Percentiles rank a stretch among this genome's conserved stretches.
Evolutionary conservation across 1,140 invertebrate genomes (phyloP).

Genomic region (Meloidogyne floridensis): DNA sequence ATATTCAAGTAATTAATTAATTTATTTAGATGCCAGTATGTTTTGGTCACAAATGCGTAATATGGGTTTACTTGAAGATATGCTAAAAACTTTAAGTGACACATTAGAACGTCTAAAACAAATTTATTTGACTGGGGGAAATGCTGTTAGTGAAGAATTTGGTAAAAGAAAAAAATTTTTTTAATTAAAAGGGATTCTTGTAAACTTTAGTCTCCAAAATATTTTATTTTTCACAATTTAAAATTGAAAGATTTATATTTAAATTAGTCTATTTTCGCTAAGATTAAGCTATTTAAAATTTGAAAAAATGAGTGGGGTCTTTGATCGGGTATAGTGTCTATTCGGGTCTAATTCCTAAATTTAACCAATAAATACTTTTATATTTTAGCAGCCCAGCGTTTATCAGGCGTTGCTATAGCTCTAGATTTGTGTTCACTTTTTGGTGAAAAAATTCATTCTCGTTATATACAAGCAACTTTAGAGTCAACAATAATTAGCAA

Average conservation of each 20-base stretch:
- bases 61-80: slow-evolving; percentile 51
- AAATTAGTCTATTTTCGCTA: too few species aligned
- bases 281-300: not conserved
- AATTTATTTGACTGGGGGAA: slow-evolving; percentile 44
- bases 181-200: too few species aligned
- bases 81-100: slow-evolving; percentile 40
- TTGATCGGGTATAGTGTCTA: too few species aligned
- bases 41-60: slow-evolving; percentile 53
- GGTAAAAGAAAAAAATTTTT: slow-evolving; percentile 34
- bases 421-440: slow-evolving; percentile 51
- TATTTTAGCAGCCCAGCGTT: slow-evolving; percentile 44
- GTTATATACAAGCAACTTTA: slow-evolving; percentile 50
- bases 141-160: slow-evolving; percentile 46
- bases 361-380: not conserved
- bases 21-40: slow-evolving; percentile 39
- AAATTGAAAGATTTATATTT: too few species aligned
- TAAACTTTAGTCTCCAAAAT: too few species aligned
- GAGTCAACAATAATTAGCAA: slow-evolving; percentile 48
- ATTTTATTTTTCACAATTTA: too few species aligned
- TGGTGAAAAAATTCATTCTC: slow-evolving; percentile 47
- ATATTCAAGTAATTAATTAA: too few species aligned
- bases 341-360: too few species aligned
- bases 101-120: slow-evolving; percentile 43
- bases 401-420: slow-evolving; percentile 44
- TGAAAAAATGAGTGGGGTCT: not conserved